A percentile compares a stretch with the other conserved stretches of the same genome.
Evolutionary conservation across 2,888 invertebrate species (phyloP).

Genomic region (Heteromyza rotundicornis): DNA sequence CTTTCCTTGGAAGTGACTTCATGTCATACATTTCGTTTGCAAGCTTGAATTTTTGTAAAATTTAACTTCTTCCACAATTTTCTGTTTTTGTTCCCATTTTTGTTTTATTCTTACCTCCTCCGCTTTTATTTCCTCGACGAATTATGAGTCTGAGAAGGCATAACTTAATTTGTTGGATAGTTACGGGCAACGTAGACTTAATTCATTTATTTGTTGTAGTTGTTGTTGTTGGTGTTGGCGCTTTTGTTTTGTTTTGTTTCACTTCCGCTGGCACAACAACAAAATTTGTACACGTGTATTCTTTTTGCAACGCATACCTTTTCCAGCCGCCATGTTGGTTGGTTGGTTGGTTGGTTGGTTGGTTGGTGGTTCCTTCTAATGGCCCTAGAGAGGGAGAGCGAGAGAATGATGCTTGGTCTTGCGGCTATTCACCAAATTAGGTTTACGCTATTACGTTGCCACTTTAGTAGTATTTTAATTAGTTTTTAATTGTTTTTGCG

Average conservation of each 20-base stretch:
- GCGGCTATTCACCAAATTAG: not conserved
- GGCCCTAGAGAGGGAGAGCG: no score
- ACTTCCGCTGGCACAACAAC: no score
- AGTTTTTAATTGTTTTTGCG: not conserved
- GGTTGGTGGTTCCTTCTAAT: not conserved
- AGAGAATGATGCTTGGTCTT: not conserved
- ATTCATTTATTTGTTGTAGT: no score
- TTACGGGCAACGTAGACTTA: no score
- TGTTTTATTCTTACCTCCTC: not conserved
- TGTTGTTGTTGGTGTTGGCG: no score
- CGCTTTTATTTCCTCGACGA: not conserved
- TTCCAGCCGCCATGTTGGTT: not conserved
- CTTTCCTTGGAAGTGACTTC: no score
- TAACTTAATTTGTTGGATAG: no score
- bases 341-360: not conserved
- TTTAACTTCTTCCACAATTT: not conserved
- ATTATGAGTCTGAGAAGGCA: no score
- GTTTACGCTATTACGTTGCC: not conserved
- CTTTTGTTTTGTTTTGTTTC: constrained; percentile 1
- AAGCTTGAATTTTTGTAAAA: not conserved
- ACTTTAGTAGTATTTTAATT: constrained; percentile 2
- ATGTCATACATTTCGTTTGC: no score
- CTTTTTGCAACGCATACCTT: not conserved
- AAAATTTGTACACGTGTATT: no score
- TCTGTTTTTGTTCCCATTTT: not conserved